Evolutionary conservation across 2,797 vertebrate genomes (phyloP), one percentile per base, ranked within the genome.

Genomic region (Karalla daura): DNA sequence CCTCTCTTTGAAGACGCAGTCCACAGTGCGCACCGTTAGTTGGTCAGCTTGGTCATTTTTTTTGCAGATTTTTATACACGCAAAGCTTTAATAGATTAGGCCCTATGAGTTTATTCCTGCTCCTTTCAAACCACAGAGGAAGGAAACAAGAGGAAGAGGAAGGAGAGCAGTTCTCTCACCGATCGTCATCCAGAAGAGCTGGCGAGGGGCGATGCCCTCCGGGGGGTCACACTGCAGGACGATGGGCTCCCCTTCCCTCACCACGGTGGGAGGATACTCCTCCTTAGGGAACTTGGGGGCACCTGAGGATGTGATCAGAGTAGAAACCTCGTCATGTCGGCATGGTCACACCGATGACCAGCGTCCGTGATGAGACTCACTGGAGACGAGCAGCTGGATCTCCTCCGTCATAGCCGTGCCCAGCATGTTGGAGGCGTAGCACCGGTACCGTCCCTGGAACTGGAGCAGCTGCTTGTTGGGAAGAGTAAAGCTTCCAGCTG

Each of bases 121-220:
- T n/a, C n/a, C n/a, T n/a, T n/a, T n/a, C n/a, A n/a, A n/a, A n/a
- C 13, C 12, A 36, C 5, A 13, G 33, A 14, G 33, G 13, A 13
- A 5, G 13, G 33, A 11, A 36, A 36, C 13, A 12, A 11, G 12
- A 3, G 11, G 12, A 15, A 36, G 9, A 36, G 33, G 15, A 5
- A n/a, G n/a, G n/a, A n/a, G n/a, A n/a, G n/a, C n/a, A n/a, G n/a
- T 11, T 52, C 15, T 27, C 96, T 94, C 82, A 99, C 98, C 94
- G n/a, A 94, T 88, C 35, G 96, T 95, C 98, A 99, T 99, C 98
- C 97, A 99, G 66, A 96, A 96, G 74, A 99, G 92, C 17, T 95
- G 88, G 27, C 95, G 83, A 7, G 96, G 96, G 0, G 93, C 89
- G 1, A 96, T 92, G 1, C 96, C 96, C 66, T 91, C 76, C 0